phyloP scores from a whole-genome alignment of 2,113 vertebrate species.

The Tilapia sparmanii region DNA sequence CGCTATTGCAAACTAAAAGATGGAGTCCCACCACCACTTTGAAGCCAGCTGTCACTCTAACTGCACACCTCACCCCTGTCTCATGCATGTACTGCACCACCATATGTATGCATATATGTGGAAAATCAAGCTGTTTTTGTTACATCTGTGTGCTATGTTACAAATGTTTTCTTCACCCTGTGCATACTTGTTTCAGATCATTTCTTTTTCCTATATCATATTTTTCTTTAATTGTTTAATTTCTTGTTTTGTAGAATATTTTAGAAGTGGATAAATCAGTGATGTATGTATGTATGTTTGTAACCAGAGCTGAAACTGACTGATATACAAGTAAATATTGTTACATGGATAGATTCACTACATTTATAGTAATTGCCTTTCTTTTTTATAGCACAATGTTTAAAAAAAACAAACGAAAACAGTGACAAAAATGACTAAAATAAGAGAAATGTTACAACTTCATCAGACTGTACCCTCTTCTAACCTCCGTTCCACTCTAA shows the following conservation, averaged over 20 bases:
- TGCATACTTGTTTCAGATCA: neutral
- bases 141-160: neutral
- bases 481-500: neutral
- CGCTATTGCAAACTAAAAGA: fast-evolving
- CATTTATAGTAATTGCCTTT: neutral
- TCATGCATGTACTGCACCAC: neutral
- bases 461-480: neutral
- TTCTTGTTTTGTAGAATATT: neutral
- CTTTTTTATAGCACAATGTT: neutral
- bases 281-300: neutral
- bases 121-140: fast-evolving
- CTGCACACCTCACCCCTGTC: neutral
- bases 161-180: fast-evolving
- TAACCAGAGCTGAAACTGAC: neutral
- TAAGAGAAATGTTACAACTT: neutral
- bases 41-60: neutral
- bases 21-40: neutral
- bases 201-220: fast-evolving
- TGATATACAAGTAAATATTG: neutral
- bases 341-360: neutral
- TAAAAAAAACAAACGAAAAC: neutral
- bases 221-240: neutral
- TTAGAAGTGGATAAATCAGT: neutral
- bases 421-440: neutral
- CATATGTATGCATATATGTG: neutral